Base-by-base conservation (phyloP, 2,797 vertebrate genomes). In the Sebastes trivittatus region DNA sequence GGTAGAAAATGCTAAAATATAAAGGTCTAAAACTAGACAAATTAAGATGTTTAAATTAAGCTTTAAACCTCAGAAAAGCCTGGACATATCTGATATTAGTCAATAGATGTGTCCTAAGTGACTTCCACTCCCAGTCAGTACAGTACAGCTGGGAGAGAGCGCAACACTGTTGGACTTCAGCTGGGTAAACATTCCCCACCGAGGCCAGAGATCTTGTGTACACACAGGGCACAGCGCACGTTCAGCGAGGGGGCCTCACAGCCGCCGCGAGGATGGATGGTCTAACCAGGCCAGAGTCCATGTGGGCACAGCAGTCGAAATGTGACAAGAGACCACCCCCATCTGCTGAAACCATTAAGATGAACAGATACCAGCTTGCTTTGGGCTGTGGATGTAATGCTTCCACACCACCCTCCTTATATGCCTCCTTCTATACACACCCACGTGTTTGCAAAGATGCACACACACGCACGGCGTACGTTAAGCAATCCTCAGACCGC, bases 161-260 rank as follows among this genome's bases (percentile, higher is more conserved):
- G 58, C 80, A 80, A 76, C 92, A 87, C 94, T 85, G 91, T 92
- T 93, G 92, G 93, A 95, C 95, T 94, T 95, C 95, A 95, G 95
- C 94, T 95, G 94, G 92, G 93, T 95, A 95, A 96, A 96, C 94
- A 95, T 87, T 92, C 89, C 94, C 94, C 69, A 75, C 90, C 18
- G 94, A 93, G 94, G 93, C 90, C 91, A 90, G 92, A 91, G 88
- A 94, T 95, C 92, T 94, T 95, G 88, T 94, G 93, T 95, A 94
- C 94, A 94, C 89, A 93, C 70, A 42, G 89, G 85, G 83, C 82
- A 91, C 90, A 87, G 88, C 84, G 71, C 91, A 89, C 80, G 77
- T 86, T 92, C 81, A 74, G 85, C n/a, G 25, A 86, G 75, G 88
- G 85, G 88, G 83, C 66, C 85, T 64, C 86, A 67, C 75, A 81